Conservation (phyloP, 2,113 vertebrate genomes). For the Dendropsophus ebraccatus region DNA sequence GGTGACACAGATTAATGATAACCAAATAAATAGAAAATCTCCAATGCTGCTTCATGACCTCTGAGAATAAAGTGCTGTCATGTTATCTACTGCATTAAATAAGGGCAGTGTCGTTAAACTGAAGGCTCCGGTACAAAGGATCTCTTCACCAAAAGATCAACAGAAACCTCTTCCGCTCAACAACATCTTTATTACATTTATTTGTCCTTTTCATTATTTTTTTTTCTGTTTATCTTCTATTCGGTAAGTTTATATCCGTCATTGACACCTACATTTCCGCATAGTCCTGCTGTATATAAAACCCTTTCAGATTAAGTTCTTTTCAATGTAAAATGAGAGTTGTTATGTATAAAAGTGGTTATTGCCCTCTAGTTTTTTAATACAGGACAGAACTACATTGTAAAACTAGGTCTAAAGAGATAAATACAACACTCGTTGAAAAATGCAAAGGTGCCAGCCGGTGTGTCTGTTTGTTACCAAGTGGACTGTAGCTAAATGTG, state of each 20-base stretch:
- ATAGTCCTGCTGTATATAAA: not conserved
- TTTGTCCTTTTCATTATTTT: not conserved
- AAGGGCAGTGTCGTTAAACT: not conserved
- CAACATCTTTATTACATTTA: constrained; percentile 1
- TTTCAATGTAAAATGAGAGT: no score
- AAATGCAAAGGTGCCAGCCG: no score
- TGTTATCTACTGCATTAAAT: constrained; percentile 6
- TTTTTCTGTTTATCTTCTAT: not conserved
- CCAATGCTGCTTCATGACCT: not conserved
- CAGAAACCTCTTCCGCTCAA: constrained; percentile 16
- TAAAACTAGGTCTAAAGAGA: no score
- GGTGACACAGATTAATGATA: constrained; percentile 28
- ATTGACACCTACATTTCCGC: not conserved
- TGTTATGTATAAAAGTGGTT: no score
- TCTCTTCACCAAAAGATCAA: not conserved
- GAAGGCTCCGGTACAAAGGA: not conserved
- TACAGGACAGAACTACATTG: no score
- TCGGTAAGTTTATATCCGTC: not conserved
- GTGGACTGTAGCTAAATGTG: no score
- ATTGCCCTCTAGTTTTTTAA: no score
- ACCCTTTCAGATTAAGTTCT: constrained; percentile 15
- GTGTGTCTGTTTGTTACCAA: no score
- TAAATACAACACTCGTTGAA: no score
- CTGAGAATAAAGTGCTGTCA: constrained; percentile 2
- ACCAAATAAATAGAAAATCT: constrained; percentile 22